Conservation (phyloP, 2,797 vertebrate species). For the Darevskia nairensis region DNA sequence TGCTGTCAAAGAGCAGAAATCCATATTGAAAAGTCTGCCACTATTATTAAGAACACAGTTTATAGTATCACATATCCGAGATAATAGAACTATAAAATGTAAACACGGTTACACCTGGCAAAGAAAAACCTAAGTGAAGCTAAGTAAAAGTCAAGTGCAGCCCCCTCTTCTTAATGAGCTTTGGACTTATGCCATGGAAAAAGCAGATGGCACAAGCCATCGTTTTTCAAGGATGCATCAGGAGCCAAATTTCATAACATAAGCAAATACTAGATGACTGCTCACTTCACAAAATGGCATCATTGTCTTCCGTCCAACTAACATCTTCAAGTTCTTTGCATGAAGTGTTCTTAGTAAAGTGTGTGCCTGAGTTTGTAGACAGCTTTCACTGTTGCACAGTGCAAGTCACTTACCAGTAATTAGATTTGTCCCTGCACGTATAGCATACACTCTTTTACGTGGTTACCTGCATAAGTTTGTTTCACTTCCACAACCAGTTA, state of each 20-base stretch:
- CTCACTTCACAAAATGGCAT: neutral
- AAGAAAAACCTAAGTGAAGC: neutral
- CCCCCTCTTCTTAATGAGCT: constrained; percentile 43
- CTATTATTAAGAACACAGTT: neutral
- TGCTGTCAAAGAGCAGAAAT: neutral
- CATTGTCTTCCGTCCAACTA: neutral
- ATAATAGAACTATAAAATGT: constrained; percentile 25
- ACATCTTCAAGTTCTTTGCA: neutral
- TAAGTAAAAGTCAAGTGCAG: constrained; percentile 34
- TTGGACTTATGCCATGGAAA: constrained; percentile 48
- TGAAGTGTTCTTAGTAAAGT: neutral
- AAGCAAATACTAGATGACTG: neutral
- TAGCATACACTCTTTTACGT: neutral
- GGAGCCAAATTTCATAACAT: constrained; percentile 24
- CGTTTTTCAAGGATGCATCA: constrained; percentile 27
- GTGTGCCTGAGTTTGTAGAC: neutral
- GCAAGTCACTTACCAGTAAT: neutral
- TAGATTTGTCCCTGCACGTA: neutral
- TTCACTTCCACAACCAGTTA: neutral
- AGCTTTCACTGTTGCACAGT: neutral
- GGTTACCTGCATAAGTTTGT: neutral
- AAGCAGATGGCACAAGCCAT: constrained; percentile 3
- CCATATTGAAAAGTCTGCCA: neutral
- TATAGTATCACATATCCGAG: constrained; percentile 9
- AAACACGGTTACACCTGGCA: constrained; percentile 54